phyloP scores from a whole-genome alignment of 1,140 invertebrate genomes.

The Belonocnema kinseyi region DNA sequence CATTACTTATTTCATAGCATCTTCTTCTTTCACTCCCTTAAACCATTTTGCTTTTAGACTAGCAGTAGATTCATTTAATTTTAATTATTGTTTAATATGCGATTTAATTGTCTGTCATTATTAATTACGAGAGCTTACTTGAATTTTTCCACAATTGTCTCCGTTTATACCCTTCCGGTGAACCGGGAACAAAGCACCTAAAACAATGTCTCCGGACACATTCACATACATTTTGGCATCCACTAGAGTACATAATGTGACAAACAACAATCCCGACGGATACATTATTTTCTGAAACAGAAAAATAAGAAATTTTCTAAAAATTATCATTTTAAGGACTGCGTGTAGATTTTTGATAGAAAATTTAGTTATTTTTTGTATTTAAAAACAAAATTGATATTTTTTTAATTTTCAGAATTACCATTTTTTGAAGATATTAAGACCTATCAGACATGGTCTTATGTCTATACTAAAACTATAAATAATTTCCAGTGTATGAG shows the following conservation, averaged over 20 bases:
- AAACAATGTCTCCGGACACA: slow-evolving; percentile 74
- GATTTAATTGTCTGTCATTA: neutral
- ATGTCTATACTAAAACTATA: no score
- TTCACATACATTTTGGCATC: slow-evolving; percentile 64
- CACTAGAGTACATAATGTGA: slow-evolving; percentile 31
- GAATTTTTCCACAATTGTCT: slow-evolving; percentile 73
- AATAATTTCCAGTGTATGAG: no score
- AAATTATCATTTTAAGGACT: neutral
- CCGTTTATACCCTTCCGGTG: slow-evolving; percentile 71
- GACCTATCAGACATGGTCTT: no score
- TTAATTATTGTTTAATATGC: neutral
- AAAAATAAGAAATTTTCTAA: neutral
- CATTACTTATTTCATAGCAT: no score
- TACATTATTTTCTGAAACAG: slow-evolving; percentile 43
- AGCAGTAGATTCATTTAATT: no score
- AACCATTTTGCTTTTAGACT: no score
- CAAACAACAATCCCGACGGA: slow-evolving; percentile 37
- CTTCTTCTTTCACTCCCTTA: no score
- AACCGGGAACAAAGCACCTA: slow-evolving; percentile 78
- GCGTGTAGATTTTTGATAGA: no score
- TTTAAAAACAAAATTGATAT: no score
- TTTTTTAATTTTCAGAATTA: no score
- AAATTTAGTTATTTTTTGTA: no score
- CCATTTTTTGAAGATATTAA: no score
- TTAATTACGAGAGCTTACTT: slow-evolving; percentile 63